phyloP scores from a whole-genome alignment of 2,113 vertebrate species.

The Heteronetta atricapilla region DNA sequence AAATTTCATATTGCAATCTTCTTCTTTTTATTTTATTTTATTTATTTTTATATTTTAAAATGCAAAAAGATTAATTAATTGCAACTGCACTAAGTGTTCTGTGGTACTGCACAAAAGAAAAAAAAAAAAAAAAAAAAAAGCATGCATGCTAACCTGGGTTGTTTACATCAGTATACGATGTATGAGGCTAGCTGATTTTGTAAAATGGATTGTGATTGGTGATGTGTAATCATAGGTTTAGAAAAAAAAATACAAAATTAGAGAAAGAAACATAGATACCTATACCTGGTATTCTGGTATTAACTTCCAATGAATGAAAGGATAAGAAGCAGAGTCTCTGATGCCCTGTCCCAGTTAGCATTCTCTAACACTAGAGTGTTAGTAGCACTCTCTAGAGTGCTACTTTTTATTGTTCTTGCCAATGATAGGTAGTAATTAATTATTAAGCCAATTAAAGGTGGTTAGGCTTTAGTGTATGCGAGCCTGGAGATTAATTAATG shows the following conservation, averaged over 20 bases:
- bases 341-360: background rate
- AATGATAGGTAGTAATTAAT: background rate
- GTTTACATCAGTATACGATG: background rate
- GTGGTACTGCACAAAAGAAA: background rate
- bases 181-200: background rate
- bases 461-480: background rate
- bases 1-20: background rate
- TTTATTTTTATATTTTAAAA: background rate
- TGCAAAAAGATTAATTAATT: background rate
- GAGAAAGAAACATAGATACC: background rate
- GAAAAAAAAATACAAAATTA: background rate
- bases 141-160: background rate
- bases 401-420: background rate
- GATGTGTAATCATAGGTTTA: background rate
- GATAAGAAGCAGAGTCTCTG: background rate
- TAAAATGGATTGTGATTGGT: background rate
- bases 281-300: background rate
- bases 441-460: background rate
- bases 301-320: background rate
- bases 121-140: no score
- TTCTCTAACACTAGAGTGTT: background rate
- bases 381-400: no score
- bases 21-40: background rate
- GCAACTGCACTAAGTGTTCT: background rate
- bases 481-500: background rate